Evolutionary conservation across 1,140 invertebrate species (phyloP).

Genomic region (Aphaenogaster ashmeadi): DNA sequence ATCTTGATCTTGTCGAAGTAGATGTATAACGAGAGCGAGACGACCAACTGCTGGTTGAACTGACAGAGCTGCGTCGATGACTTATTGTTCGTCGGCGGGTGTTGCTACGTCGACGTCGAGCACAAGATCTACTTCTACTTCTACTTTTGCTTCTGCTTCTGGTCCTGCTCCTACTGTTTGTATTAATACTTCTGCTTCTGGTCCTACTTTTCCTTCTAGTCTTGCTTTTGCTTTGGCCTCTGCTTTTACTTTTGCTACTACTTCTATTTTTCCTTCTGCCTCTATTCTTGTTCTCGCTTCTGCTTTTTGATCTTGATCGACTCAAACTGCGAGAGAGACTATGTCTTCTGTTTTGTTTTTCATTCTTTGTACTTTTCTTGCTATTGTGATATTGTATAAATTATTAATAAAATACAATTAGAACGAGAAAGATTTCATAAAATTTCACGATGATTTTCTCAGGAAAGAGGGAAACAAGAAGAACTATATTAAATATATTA

Average conservation of each 20-base stretch:
- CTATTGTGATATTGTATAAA: constrained; percentile 60
- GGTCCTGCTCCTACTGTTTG: constrained; percentile 80
- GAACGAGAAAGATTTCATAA: not conserved
- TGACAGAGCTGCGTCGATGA: constrained; percentile 81
- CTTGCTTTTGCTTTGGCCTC: constrained; percentile 76
- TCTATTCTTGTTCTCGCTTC: constrained; percentile 85
- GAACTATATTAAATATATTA: not conserved
- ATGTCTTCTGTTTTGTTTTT: constrained; percentile 67
- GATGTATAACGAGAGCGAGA: constrained; percentile 74
- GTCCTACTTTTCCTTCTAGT: constrained; percentile 73
- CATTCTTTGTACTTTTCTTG: constrained; percentile 40
- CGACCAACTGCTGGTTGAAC: constrained; percentile 83
- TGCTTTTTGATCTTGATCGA: constrained; percentile 72
- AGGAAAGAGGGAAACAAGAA: not conserved
- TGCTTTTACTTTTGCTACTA: constrained; percentile 83
- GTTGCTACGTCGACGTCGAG: constrained; percentile 59
- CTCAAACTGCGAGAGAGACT: constrained; percentile 66
- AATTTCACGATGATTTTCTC: not conserved
- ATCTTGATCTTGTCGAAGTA: constrained; percentile 74
- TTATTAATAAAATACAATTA: constrained; percentile 24
- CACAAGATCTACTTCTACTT: constrained; percentile 75
- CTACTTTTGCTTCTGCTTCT: constrained; percentile 82
- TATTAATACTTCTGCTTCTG: constrained; percentile 84
- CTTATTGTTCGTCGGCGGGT: constrained; percentile 77
- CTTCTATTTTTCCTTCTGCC: constrained; percentile 81